These are phyloP conservation scores for Scaptomyza cyrtandrae DNA, from an alignment of 2,888 invertebrate species.

Conservation along the genomic window DNA sequence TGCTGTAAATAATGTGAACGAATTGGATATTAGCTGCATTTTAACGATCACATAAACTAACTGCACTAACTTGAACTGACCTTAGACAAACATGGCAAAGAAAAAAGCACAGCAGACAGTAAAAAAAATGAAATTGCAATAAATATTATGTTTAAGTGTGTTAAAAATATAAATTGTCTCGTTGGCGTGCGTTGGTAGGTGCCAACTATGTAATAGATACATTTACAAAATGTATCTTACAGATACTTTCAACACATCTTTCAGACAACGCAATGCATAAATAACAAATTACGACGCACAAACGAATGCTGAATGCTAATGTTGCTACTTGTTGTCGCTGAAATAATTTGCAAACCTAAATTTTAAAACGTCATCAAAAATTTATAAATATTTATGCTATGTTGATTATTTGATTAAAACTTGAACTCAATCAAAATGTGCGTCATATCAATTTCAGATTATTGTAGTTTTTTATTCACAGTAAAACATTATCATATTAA, in stretches of 20 bases:
- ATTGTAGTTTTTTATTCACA: too few relatives aligned
- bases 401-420: background rate
- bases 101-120: background rate
- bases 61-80: conserved; percentile 52
- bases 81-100: conserved; percentile 44
- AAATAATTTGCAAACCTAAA: conserved; percentile 27
- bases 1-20: conserved; percentile 57
- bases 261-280: conserved; percentile 14
- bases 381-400: background rate
- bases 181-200: conserved; percentile 22
- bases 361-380: conserved; percentile 16
- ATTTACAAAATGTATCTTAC: background rate
- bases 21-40: conserved; percentile 37
- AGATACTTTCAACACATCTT: conserved; percentile 40
- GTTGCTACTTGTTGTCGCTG: background rate
- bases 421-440: background rate
- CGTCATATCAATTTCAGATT: conserved; percentile 6
- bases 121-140: conserved; percentile 11
- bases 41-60: conserved; percentile 24
- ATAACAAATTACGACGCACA: background rate
- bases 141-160: conserved; percentile 4
- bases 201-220: conserved; percentile 44
- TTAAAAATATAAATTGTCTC: conserved; percentile 24
- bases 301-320: too few relatives aligned
- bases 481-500: conserved; percentile 4